Base-by-base conservation (phyloP, 2,113 vertebrate species). In the Lophius piscatorius region DNA sequence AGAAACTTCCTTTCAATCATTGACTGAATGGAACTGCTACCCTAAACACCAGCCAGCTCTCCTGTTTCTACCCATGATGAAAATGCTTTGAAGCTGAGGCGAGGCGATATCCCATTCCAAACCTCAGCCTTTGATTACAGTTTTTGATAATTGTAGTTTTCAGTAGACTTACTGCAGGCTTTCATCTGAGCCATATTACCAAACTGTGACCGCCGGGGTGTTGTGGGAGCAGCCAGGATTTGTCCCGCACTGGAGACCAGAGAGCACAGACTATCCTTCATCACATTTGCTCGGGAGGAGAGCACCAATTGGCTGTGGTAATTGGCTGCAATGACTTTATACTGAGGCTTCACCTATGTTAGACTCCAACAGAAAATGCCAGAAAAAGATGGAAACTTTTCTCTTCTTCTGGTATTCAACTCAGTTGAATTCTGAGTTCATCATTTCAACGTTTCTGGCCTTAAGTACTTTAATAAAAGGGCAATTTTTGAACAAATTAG, bases 131-230 rank as follows among this genome's bases (percentile, higher is more conserved):
- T 29, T 70, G 42, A 77, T 84, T 76, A 65, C 73, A 59, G 61
- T 49, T 71, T 74, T 35, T 63, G 47, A 33, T 60, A 63, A 84
- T 76, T 70, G 81, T 65, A 74, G 58, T 71, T 67, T 62, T 72
- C 49, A 38, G 20, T 57, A 3, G 29, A 22, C 42, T 55, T 36
- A 67, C 9, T 63, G 56, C 57, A 38, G 33, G 29, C 50, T 38
- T 36, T 56, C 36, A 41, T 65, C 33, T 69, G 9, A 36, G 35
- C 60, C 39, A 67, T 16, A 51, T 63, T 36, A 34, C 39, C 66
- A 44, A 67, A 26, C 12, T 29, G 1, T 60, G 52, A 18, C 39
- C 45, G 38, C 21, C 45, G 55, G 35, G 74, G 60, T 33, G 49
- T 68, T 22, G 46, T 54, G 36, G 44, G 2, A 17, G 20, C 5